phyloP scores from a whole-genome alignment of 2,888 invertebrate species.

The Leucoptera coffeella region DNA sequence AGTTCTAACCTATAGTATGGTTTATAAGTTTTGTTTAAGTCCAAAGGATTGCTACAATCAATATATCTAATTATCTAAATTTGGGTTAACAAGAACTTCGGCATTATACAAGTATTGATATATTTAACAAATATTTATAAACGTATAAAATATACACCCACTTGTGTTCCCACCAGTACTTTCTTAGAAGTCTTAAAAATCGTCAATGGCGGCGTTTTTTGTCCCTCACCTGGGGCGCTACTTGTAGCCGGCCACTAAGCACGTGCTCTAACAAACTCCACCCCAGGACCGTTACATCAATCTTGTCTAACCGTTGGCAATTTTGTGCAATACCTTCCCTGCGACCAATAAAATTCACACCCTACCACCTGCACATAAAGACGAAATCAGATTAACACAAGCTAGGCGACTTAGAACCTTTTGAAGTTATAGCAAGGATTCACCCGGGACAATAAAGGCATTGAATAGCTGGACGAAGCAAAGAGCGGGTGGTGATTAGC shows the following conservation, averaged over 20 bases:
- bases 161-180: no score
- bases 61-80: no score
- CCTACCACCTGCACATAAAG: neutral
- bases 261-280: conserved; percentile 48
- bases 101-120: no score
- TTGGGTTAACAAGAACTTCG: no score
- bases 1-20: no score
- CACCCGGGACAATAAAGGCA: conserved; percentile 32
- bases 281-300: conserved; percentile 41
- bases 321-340: conserved; percentile 25
- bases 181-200: no score
- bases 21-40: no score
- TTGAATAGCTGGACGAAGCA: conserved; percentile 37
- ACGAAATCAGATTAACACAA: conserved; percentile 6
- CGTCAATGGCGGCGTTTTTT: no score
- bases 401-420: conserved; percentile 3
- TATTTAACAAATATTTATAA: no score
- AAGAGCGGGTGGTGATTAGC: conserved; percentile 24
- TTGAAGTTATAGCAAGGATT: conserved; percentile 8
- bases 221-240: no score
- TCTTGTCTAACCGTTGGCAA: conserved; percentile 34
- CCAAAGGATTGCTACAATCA: no score
- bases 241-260: conserved; percentile 33
- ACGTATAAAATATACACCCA: no score
- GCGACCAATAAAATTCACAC: neutral